A percentile compares a stretch with the other conserved stretches of the same genome.
Evolutionary conservation across 2,797 vertebrate genomes (phyloP).

Genomic region (Semaprochilodus insignis): DNA sequence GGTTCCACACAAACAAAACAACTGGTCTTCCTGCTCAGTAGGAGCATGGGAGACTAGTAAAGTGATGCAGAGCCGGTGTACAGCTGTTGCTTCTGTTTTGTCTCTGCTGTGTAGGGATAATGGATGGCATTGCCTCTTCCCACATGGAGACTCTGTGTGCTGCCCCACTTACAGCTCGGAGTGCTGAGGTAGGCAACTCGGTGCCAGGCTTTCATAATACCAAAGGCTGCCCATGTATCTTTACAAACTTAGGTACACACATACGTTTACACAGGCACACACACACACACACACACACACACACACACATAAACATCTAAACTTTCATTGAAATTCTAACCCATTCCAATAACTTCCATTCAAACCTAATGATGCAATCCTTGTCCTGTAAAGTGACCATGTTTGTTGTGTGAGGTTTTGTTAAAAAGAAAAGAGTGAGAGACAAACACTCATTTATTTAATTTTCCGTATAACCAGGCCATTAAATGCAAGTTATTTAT

Average conservation of each 20-base stretch:
- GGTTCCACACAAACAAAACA: conserved; percentile 1
- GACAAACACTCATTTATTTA: too few relatives aligned
- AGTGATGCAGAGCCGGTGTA: conserved; percentile 20
- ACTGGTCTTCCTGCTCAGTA: not conserved
- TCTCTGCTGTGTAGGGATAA: conserved; percentile 61
- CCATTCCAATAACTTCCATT: too few relatives aligned
- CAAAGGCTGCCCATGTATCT: conserved; percentile 36
- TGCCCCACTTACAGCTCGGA: conserved; percentile 73
- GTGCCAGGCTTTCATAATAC: conserved; percentile 27
- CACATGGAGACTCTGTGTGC: conserved; percentile 52
- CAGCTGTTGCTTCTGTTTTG: conserved; percentile 43
- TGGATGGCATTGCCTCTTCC: conserved; percentile 72
- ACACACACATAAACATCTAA: conserved; percentile 14
- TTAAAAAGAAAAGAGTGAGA: too few relatives aligned
- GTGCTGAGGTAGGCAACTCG: conserved; percentile 71
- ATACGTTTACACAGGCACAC: not conserved
- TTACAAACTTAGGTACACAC: conserved; percentile 4
- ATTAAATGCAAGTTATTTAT: too few relatives aligned
- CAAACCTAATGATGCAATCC: too few relatives aligned
- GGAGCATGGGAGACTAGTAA: conserved; percentile 13
- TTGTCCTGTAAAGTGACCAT: too few relatives aligned
- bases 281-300: conserved; percentile 14
- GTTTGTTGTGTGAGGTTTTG: too few relatives aligned
- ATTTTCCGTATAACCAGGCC: too few relatives aligned
- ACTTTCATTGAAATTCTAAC: not conserved